Evolutionary conservation across 2,888 invertebrate genomes (phyloP), one percentile per base, ranked within the genome.

Genomic region (Nomada fabriciana): DNA sequence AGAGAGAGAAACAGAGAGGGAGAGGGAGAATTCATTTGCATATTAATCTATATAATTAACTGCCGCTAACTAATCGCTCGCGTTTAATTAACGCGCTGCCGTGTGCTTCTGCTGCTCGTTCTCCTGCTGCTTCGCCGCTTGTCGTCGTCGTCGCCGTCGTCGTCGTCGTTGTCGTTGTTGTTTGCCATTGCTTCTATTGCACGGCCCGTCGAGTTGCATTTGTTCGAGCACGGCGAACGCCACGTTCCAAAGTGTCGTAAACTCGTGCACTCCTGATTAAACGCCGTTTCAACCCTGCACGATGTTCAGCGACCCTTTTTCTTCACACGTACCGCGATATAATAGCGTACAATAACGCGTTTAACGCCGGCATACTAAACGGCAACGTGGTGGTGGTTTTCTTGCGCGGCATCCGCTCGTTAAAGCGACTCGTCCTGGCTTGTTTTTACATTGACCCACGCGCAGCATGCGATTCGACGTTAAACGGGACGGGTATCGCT

Each of bases 11-110:
- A 29, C 7, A 29, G 36, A 36, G 60, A 55, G 60, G 43, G 52
- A 65, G 64, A 55, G 20, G 50, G 50, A 18, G 53, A 72, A 76
- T 82, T 68, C 77, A 89, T 90, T 90, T 86, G 84, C 89, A 87
- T 89, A 89, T 90, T 90, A 89, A 90, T 90, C 86, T 85, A 86
- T 89, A 89, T 89, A 89, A 90, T 90, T 90, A 90, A 88, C 84
- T 79, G 82, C 73, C 68, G 73, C 84, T 73, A 85, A 87, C 87
- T 87, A 91, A 90, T 90, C 91, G 88, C 81, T 81, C 83, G 84
- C 84, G 79, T 87, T 89, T 88, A 90, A 90, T 90, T 89, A 89
- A 83, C 80, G 82, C 83, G 81, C 57, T 71, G 57, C 73, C 18
- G 67, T 68, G 43, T 29, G 55, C 73, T 68, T 47, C 67, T 53